Evolutionary conservation across 2,113 vertebrate species (phyloP).

Genomic region (Hiodon alosoides): DNA sequence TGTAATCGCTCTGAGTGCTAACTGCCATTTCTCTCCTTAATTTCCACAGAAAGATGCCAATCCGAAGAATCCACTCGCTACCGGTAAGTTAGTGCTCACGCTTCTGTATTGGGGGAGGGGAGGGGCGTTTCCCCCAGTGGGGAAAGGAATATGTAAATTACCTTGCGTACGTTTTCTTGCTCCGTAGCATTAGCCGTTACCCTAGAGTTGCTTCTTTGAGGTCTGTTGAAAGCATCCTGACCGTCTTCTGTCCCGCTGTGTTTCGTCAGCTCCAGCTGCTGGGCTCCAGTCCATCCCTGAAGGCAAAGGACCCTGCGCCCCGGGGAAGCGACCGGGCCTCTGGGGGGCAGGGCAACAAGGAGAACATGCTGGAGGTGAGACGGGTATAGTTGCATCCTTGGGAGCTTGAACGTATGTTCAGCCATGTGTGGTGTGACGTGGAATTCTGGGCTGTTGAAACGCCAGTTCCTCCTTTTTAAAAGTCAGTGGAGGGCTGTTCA

Average conservation of each 20-base stretch:
- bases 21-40: not conserved
- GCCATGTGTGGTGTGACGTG: too few species aligned
- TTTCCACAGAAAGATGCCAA: slow-evolving; percentile 57
- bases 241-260: not conserved
- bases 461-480: too few species aligned
- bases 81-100: slow-evolving; percentile 63
- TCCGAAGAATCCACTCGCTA: slow-evolving; percentile 76
- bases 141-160: too few species aligned
- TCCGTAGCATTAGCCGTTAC: not conserved
- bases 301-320: slow-evolving; percentile 62
- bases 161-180: not conserved
- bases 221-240: not conserved
- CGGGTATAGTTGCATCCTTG: too few species aligned
- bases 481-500: too few species aligned
- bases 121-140: too few species aligned
- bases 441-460: too few species aligned
- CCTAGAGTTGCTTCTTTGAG: too few species aligned
- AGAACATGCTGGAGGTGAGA: slow-evolving; percentile 73
- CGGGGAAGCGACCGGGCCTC: slow-evolving; percentile 9
- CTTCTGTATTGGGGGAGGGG: not conserved
- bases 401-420: too few species aligned
- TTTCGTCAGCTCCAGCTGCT: slow-evolving; percentile 68
- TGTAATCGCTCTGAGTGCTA: not conserved
- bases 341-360: slow-evolving; percentile 66
- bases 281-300: slow-evolving; percentile 76